These are phyloP conservation scores for Ianthella basta DNA, from an alignment of 37 sponge, comb jelly and placozoan species.

Conservation along the genomic window DNA sequence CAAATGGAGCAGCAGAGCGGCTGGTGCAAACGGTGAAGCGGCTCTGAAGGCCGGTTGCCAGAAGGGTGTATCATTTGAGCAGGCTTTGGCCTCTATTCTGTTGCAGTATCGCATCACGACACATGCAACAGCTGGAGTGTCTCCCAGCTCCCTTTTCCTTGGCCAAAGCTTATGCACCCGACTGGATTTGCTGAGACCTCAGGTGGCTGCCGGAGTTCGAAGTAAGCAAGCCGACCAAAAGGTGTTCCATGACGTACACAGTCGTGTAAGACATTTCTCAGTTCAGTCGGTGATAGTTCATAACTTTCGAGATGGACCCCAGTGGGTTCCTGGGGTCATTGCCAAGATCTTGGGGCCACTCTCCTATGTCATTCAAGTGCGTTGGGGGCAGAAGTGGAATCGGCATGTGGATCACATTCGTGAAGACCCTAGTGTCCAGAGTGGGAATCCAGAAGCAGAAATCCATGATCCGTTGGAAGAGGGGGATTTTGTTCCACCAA, in stretches of 20 bases:
- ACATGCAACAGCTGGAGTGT: background rate
- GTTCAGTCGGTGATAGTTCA: conserved; percentile 39
- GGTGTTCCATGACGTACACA: conserved; percentile 14
- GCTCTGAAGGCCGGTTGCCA: conserved; percentile 4
- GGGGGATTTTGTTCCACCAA: too few relatives aligned
- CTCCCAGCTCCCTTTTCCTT: conserved; percentile 17
- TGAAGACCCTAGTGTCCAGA: background rate
- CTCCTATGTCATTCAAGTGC: background rate
- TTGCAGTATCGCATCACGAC: conserved; percentile 18
- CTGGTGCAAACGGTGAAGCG: conserved; percentile 25
- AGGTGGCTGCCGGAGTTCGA: background rate
- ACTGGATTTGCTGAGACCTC: conserved; percentile 32
- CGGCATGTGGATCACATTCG: conserved; percentile 37
- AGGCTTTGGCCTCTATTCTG: background rate
- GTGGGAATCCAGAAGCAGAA: too few relatives aligned
- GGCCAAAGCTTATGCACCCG: conserved; percentile 8
- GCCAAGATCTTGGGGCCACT: background rate
- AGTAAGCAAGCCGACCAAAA: conserved; percentile 33
- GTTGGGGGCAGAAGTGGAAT: conserved; percentile 28
- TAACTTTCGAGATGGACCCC: conserved; percentile 32
- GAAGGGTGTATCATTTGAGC: background rate
- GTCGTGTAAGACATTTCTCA: background rate
- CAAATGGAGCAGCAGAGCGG: conserved; percentile 35
- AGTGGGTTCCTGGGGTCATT: conserved; percentile 28
- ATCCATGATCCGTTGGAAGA: too few relatives aligned